Evolutionary conservation across 2,113 vertebrate genomes (phyloP), one percentile per base, ranked within the genome.

Genomic region (Paratilapia polleni): DNA sequence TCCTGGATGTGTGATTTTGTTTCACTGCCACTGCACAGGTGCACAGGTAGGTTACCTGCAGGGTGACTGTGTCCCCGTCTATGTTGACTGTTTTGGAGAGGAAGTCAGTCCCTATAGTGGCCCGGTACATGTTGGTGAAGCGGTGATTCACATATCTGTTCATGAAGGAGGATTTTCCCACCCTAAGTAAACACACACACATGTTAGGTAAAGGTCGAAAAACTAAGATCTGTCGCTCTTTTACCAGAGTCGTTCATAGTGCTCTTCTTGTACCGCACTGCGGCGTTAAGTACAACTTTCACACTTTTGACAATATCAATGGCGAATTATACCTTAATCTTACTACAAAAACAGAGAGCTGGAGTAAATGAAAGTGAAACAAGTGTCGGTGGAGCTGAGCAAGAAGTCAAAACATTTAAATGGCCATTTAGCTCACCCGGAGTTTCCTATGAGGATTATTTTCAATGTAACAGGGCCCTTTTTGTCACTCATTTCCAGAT

Each of bases 131-230:
- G 70, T 89, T 93, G 60, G 87, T 93, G 82, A 95, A 95, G 54
- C 77, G 82, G 62, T 92, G 92, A 60, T 94, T 92, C 41, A 96
- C 93, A 56, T 92, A 95, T 26, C 81, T 94, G 84, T 88, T 95
- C 90, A 93, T 93, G 82, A 95, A 87, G 78, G 91, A 92, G 34
- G 94, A 95, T 59, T 95, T 95, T 62, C 95, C 94, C 77, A 94
- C 94, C 78, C 94, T 95, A 76, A 38, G 84, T 47, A 85, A 62
- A 85, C 63, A 91, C 26, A 28, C 26, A 60, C 5, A 31, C 34
- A n/a, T 36, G 49, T 49, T 49, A 19, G 28, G 41, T 28, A 38
- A 41, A 70, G 12, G 19, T 20, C 24, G 9, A 24, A 20, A 28
- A 70, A 70, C 7, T 10, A 49, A 52, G 43, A 28, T 41, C 15